These are phyloP conservation scores for Lasioglossum albipes DNA, from an alignment of 1,140 invertebrate genomes.

Conservation along the genomic window DNA sequence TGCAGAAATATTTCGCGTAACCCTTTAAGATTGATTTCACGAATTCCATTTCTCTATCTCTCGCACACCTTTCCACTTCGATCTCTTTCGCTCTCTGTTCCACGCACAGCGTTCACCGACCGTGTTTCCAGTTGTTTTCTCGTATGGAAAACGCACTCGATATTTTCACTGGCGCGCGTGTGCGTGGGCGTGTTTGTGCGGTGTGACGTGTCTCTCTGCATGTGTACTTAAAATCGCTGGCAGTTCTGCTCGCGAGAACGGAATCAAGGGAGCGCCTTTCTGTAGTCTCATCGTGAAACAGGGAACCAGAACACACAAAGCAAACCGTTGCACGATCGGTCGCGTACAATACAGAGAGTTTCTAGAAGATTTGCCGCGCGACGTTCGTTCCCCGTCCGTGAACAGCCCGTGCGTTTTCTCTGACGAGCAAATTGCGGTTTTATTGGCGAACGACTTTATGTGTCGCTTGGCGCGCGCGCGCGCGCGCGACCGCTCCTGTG, in stretches of 20 bases:
- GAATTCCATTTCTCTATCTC: slow-evolving; percentile 1
- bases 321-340: neutral
- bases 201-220: slow-evolving; percentile 8
- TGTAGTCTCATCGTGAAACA: slow-evolving; percentile 30
- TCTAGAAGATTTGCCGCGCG: slow-evolving; percentile 23
- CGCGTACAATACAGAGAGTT: slow-evolving; percentile 31
- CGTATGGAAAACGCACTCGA: slow-evolving; percentile 22
- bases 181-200: slow-evolving; percentile 33
- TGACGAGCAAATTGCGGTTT: slow-evolving; percentile 39
- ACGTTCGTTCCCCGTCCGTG: slow-evolving; percentile 10
- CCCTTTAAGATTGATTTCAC: slow-evolving; percentile 15
- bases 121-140: slow-evolving; percentile 29
- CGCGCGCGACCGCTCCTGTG: too few relatives aligned
- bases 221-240: slow-evolving; percentile 44
- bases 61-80: neutral
- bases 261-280: slow-evolving; percentile 47
- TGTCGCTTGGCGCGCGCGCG: neutral
- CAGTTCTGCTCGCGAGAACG: slow-evolving; percentile 34
- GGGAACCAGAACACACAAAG: neutral
- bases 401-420: slow-evolving; percentile 25
- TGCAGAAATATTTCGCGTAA: slow-evolving; percentile 14
- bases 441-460: slow-evolving; percentile 7
- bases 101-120: slow-evolving; percentile 1
- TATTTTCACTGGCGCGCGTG: slow-evolving; percentile 12
- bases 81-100: neutral